Conservation (phyloP, 2,888 invertebrate genomes). For the Pseudococcus viburni region DNA sequence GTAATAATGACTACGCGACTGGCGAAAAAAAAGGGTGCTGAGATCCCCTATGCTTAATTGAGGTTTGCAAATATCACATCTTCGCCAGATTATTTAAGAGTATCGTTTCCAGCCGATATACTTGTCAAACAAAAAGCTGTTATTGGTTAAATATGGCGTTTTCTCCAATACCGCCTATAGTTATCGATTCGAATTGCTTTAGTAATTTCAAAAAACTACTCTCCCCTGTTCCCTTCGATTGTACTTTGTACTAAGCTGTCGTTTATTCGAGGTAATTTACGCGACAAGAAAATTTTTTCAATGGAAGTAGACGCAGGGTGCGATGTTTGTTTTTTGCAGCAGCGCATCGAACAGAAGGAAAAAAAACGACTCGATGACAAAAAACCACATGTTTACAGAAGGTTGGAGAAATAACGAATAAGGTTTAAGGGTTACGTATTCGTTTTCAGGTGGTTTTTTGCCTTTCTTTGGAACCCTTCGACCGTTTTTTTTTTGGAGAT, state of each 20-base stretch:
- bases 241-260: background rate
- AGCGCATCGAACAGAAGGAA: background rate
- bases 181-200: conserved; percentile 55
- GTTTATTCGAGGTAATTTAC: conserved; percentile 51
- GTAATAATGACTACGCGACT: background rate
- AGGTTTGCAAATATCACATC: conserved; percentile 64
- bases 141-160: conserved; percentile 62
- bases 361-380: background rate
- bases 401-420: conserved; percentile 11
- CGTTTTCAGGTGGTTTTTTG: background rate
- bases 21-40: conserved; percentile 57
- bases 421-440: background rate
- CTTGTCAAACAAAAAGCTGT: conserved; percentile 60
- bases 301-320: background rate
- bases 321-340: conserved; percentile 30
- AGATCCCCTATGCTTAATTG: conserved; percentile 64
- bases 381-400: conserved; percentile 46
- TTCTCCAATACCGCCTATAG: conserved; percentile 28
- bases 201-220: conserved; percentile 37
- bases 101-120: conserved; percentile 61
- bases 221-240: background rate
- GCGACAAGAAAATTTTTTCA: conserved; percentile 18
- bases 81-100: conserved; percentile 62
- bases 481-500: too few species aligned
- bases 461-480: background rate